Base-by-base conservation (phyloP, 2,113 vertebrate species). In the Forbesichthys agassizii region DNA sequence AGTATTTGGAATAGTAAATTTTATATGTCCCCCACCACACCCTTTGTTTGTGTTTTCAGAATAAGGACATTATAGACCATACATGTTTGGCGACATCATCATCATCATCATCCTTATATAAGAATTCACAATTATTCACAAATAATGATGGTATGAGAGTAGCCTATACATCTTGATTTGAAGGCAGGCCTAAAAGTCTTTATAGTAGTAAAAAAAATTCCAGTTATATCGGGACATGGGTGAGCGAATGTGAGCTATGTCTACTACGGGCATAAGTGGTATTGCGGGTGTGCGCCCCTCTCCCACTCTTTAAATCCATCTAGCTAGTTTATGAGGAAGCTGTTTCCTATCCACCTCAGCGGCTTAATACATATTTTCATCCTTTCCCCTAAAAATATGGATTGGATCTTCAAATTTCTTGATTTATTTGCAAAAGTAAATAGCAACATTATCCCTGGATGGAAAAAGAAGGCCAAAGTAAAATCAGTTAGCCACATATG, bases 201-300 rank as follows among this genome's bases (percentile, higher is more conserved):
- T 90, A 86, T 88, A 87, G 84, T 86, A 83, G 89, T 87, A 90
- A 91, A 91, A 91, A 84, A 91, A 90, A 91, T 89, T 86, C 88
- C 85, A 87, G 81, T 84, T 92, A 93, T 92, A 92, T 93, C 86
- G 83, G 75, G 90, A 85, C 85, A 91, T 73, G 92, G 92, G 91
- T 91, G 79, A 92, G 84, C 88, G 91, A 88, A 78, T 85, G 80
- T 71, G 79, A 93, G 94, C 88, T 94, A 95, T 94, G 93, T 75
- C 77, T 84, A 90, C 88, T 87, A 88, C 83, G 78, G 86, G 82
- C 88, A 67, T 75, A 64, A 73, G 80, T 79, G 84, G 75, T 84
- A 84, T 83, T 79, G 81, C 86, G 84, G 82, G 72, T 79, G 72
- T 80, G 75, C 63, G 81, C 75, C 78, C 72, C 78, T 69, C 78